Base-by-base conservation (phyloP, 2,888 invertebrate species). In the Pasiphila rectangulata region DNA sequence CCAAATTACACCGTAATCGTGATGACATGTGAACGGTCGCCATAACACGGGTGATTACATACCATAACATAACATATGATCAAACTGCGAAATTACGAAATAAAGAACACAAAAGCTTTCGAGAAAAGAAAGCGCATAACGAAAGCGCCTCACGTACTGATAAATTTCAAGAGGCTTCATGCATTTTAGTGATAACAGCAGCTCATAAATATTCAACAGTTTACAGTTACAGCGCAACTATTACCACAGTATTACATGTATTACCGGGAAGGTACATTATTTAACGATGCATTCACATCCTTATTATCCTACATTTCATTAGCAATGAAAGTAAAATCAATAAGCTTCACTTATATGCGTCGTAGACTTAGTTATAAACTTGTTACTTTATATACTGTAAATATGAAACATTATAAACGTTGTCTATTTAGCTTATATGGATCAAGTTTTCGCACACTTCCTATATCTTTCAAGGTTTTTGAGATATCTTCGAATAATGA, bases 21-120 rank as follows among this genome's bases (percentile, higher is more conserved):
- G 69, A 70, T 75, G 75, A 79, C 80, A 83, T 75, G 77, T 71
- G 74, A 77, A 70, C 72, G 62, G 63, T 65, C 64, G 66, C 61
- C 69, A 79, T 79, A 73, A 78, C 70, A 80, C 64, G 74, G 65
- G 64, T 75, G 69, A 79, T 83, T 83, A 82, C 79, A 77, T 75
- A 72, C 71, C n/a, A n/a, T n/a, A n/a, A n/a, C 74, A 73, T 46
- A 56, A 51, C 50, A 51, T 51, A 72, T 67, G 72, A 70, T 67
- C 69, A 71, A 66, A 71, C 57, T 68, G 72, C 63, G 67, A 72
- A 78, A 80, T 85, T 81, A 82, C 80, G 83, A 82, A 78, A 87
- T 81, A 78, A 79, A 75, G 71, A 72, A 65, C 77, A 81, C 69
- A 83, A 86, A 85, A 86, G 81, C 75, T 69, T 63, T 59, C 79